A percentile compares a stretch with the other conserved stretches of the same genome.
These are phyloP conservation scores for Glomeris maerens DNA, from an alignment of 1,140 invertebrate genomes.

Conservation along the genomic window DNA sequence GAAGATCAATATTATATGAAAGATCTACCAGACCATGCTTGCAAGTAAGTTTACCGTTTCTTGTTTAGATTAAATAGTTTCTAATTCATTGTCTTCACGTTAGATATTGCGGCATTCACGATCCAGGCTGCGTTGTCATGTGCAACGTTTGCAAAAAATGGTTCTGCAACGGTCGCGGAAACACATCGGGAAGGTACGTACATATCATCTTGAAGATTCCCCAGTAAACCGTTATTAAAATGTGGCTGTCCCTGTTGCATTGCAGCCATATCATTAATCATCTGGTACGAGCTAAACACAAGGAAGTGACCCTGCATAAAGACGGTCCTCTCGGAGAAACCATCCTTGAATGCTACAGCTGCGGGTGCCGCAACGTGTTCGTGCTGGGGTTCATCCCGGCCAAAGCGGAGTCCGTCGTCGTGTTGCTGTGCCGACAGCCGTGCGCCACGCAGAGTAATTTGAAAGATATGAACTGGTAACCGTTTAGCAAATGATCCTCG, in stretches of 20 bases:
- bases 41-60: constrained; percentile 48
- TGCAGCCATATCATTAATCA: constrained; percentile 97
- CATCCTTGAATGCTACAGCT: constrained; percentile 95
- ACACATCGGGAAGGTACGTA: constrained; percentile 68
- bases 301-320: constrained; percentile 94
- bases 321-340: constrained; percentile 97
- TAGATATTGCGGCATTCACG: constrained; percentile 90
- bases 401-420: constrained; percentile 98
- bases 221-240: too few species aligned
- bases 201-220: too few species aligned
- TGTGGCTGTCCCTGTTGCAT: constrained; percentile 11
- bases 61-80: constrained; percentile 5
- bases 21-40: constrained; percentile 83
- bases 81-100: neutral
- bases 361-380: constrained; percentile 94
- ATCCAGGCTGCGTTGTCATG: constrained; percentile 92
- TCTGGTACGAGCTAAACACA: constrained; percentile 92
- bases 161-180: constrained; percentile 98
- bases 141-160: constrained; percentile 98
- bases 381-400: constrained; percentile 97
- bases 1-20: constrained; percentile 79
- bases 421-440: constrained; percentile 89
- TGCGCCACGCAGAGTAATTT: constrained; percentile 91
- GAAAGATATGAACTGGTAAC: constrained; percentile 96
- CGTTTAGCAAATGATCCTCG: too few species aligned